Evolutionary conservation across 2,797 vertebrate species (phyloP).

Genomic region (Lithobates sylvaticus): DNA sequence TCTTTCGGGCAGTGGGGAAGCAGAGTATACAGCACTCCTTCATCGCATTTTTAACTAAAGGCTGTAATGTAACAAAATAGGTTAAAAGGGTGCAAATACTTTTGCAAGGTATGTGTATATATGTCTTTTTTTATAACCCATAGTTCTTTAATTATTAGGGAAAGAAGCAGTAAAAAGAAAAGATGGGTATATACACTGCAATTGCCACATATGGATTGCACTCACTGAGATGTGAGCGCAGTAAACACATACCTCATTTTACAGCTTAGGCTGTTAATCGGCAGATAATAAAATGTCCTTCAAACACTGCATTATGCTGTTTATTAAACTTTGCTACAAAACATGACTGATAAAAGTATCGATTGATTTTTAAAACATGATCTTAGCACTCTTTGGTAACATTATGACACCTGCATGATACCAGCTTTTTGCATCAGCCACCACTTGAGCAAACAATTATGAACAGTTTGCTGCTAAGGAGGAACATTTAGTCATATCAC

Average conservation of each 20-base stretch:
- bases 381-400: not conserved
- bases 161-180: not conserved
- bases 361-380: constrained; percentile 6
- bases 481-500: not conserved
- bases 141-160: no score
- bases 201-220: not conserved
- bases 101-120: no score
- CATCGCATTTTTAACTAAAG: no score
- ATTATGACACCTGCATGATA: not conserved
- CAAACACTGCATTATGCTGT: constrained; percentile 32
- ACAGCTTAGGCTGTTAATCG: constrained; percentile 29
- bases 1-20: no score
- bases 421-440: not conserved
- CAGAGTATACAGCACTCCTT: no score
- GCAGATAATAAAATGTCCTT: constrained; percentile 13
- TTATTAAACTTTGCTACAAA: constrained; percentile 50
- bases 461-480: not conserved
- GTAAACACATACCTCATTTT: constrained; percentile 31
- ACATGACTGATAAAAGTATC: constrained; percentile 33
- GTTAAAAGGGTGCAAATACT: no score
- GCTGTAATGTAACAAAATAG: no score
- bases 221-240: not conserved
- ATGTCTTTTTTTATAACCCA: no score
- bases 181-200: not conserved
- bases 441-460: not conserved